These are phyloP conservation scores for Graptemys geographica DNA, from an alignment of 2,797 vertebrate species.

Conservation along the genomic window DNA sequence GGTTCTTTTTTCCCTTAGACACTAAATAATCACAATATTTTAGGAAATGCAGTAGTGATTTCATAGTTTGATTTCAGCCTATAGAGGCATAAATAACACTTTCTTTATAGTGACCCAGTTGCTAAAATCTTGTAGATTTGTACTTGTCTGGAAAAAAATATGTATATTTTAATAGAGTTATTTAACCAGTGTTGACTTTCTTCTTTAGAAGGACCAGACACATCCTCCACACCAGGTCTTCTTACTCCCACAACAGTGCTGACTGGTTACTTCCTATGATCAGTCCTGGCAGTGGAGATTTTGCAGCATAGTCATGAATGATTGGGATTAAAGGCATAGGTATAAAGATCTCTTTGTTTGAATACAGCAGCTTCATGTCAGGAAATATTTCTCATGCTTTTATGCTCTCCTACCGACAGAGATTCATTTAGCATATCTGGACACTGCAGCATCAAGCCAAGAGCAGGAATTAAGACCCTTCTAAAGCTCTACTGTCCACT, in stretches of 20 bases:
- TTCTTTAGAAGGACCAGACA: background rate
- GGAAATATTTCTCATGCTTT: constrained; percentile 16
- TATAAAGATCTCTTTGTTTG: background rate
- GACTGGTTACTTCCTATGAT: background rate
- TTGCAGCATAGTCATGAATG: background rate
- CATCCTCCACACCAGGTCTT: background rate
- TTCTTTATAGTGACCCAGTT: too few species aligned
- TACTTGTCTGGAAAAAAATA: too few species aligned
- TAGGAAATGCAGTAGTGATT: too few species aligned
- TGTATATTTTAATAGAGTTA: too few species aligned
- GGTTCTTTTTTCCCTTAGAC: too few species aligned
- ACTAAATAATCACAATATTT: too few species aligned
- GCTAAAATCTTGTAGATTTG: too few species aligned
- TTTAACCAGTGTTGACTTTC: background rate
- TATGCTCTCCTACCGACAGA: constrained; percentile 1
- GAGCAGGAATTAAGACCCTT: background rate
- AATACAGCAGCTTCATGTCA: constrained; percentile 1
- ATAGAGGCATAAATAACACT: too few species aligned
- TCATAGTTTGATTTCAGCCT: too few species aligned
- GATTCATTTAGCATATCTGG: background rate
- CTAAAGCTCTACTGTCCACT: background rate
- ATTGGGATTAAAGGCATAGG: background rate
- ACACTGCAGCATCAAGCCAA: background rate
- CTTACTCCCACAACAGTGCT: background rate
- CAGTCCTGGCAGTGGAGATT: background rate